Conservation (phyloP, 2,113 vertebrate genomes). For the Myiagra hebetior region DNA sequence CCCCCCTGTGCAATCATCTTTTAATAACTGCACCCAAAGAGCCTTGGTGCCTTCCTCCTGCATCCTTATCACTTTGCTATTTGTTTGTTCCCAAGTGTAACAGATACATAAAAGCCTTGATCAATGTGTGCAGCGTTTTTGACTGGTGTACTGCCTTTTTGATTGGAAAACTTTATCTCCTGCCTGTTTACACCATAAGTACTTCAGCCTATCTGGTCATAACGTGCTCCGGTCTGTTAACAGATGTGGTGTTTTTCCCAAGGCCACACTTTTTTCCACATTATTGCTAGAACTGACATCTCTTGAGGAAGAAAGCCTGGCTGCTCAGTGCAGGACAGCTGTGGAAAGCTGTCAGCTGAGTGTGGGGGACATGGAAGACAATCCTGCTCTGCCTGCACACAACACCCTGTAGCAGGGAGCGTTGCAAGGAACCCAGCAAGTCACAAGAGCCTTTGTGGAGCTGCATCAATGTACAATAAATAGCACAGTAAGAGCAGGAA, state of each 20-base stretch:
- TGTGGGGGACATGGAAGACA: neutral
- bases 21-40: neutral
- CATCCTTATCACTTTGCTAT: neutral
- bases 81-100: neutral
- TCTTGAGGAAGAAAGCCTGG: neutral
- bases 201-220: neutral
- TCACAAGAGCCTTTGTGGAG: neutral
- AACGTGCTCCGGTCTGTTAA: neutral
- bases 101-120: neutral
- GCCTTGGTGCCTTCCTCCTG: neutral
- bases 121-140: accelerated
- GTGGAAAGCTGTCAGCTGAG: neutral
- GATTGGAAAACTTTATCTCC: neutral
- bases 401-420: accelerated
- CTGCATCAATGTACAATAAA: neutral
- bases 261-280: neutral
- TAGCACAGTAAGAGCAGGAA: neutral
- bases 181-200: neutral
- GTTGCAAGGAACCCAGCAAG: neutral
- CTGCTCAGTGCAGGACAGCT: accelerated
- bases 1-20: neutral
- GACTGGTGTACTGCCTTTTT: neutral
- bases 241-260: neutral
- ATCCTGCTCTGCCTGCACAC: neutral
- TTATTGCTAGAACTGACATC: neutral